phyloP scores from a whole-genome alignment of 2,113 vertebrate species.

The Pedetes capensis region DNA sequence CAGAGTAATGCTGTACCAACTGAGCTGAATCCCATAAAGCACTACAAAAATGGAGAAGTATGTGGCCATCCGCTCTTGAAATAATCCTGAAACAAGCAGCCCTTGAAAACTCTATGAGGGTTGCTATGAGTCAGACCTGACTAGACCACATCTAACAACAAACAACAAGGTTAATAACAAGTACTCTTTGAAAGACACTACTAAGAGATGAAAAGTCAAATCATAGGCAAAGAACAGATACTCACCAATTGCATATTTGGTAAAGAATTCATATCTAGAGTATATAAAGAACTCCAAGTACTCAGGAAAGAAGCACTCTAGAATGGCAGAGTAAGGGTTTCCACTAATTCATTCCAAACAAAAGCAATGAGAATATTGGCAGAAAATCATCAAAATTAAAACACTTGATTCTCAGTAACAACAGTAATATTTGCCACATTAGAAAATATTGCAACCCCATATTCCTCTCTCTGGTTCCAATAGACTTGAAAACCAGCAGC shows the following conservation, averaged over 20 bases:
- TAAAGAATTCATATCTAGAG: neutral
- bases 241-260: neutral
- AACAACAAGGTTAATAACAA: neutral
- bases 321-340: neutral
- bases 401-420: neutral
- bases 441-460: neutral
- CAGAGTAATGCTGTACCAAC: too few species aligned
- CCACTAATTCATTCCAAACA: neutral
- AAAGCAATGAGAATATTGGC: neutral
- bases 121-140: too few species aligned
- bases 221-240: neutral
- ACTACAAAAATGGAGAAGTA: too few species aligned
- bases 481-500: neutral
- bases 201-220: neutral
- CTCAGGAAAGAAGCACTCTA: neutral
- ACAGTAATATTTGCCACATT: neutral
- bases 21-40: too few species aligned
- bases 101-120: too few species aligned
- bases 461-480: neutral
- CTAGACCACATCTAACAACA: too few species aligned
- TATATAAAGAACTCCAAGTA: neutral
- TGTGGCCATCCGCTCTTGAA: too few species aligned
- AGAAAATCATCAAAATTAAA: neutral
- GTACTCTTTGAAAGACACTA: neutral
- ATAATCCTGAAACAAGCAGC: too few species aligned